A percentile compares a stretch with the other conserved stretches of the same genome.
These are phyloP conservation scores for Scolopax bukidnonensis DNA, from an alignment of 2,797 vertebrate genomes.

Conservation along the genomic window DNA sequence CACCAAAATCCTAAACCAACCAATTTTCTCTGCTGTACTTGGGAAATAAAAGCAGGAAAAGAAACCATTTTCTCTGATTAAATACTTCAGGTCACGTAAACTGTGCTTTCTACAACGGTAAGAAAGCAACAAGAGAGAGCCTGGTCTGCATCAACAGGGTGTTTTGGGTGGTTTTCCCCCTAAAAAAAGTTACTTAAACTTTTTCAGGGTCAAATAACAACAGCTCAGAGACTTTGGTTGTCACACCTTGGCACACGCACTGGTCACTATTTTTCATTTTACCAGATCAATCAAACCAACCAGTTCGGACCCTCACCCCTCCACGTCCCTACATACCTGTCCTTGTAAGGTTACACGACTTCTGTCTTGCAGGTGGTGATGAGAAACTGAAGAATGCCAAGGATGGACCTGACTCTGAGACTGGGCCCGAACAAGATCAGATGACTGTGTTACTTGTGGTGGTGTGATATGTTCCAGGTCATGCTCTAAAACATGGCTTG, in stretches of 20 bases:
- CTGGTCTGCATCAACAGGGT: background rate
- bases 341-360: slow-evolving; percentile 64
- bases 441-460: slow-evolving; percentile 61
- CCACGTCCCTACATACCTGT: slow-evolving; percentile 73
- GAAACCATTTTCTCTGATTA: background rate
- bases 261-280: background rate
- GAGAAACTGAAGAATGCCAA: slow-evolving; percentile 77
- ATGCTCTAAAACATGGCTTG: slow-evolving; percentile 79
- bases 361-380: slow-evolving; percentile 73
- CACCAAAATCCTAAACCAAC: background rate
- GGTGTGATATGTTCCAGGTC: slow-evolving; percentile 79
- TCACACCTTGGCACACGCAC: background rate
- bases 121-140: background rate
- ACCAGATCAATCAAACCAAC: background rate
- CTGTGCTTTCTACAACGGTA: background rate
- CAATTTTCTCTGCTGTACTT: background rate
- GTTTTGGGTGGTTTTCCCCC: too few species aligned
- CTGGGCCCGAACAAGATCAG: slow-evolving; percentile 65
- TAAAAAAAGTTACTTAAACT: background rate
- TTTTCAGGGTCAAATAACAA: background rate
- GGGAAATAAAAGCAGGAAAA: background rate
- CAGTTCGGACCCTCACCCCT: background rate
- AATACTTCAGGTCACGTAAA: background rate
- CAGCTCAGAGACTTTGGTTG: background rate
- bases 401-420: slow-evolving; percentile 70